Percentiles rank a stretch among this genome's conserved stretches.
Evolutionary conservation across 2,797 vertebrate genomes (phyloP).

Genomic region (Dromococcyx pavoninus): DNA sequence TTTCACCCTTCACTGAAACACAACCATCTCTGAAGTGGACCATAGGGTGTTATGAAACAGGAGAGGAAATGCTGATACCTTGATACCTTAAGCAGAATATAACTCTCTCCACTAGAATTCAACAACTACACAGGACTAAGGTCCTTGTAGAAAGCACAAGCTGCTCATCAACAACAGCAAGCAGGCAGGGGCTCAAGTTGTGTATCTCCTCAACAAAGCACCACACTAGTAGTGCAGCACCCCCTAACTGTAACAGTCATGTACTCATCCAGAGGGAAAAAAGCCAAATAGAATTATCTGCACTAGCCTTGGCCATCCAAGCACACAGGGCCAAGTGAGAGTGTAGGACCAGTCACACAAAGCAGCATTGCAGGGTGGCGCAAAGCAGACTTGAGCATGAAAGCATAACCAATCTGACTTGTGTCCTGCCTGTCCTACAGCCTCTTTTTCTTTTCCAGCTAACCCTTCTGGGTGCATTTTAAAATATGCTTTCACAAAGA

Average conservation of each 20-base stretch:
- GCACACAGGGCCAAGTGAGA: too few species aligned
- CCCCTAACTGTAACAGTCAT: background rate
- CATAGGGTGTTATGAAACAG: background rate
- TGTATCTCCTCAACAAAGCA: background rate
- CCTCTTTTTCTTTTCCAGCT: background rate
- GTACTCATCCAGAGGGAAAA: background rate
- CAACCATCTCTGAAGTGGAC: background rate
- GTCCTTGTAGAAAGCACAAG: background rate
- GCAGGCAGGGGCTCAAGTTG: background rate
- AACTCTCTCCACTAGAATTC: slow-evolving; percentile 62
- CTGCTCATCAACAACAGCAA: slow-evolving; percentile 15
- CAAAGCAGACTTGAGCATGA: background rate
- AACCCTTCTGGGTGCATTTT: background rate
- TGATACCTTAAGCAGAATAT: slow-evolving; percentile 57
- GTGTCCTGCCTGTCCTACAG: background rate
- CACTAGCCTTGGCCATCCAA: background rate
- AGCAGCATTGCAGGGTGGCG: background rate
- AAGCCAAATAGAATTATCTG: background rate
- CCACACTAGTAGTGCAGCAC: background rate
- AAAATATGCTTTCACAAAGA: background rate
- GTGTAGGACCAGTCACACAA: background rate
- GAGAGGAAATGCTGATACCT: slow-evolving; percentile 60
- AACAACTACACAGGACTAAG: slow-evolving; percentile 7
- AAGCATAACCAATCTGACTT: background rate
- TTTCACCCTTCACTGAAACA: background rate